phyloP scores from a whole-genome alignment of 2,113 vertebrate species.

The Grammomys surdaster region DNA sequence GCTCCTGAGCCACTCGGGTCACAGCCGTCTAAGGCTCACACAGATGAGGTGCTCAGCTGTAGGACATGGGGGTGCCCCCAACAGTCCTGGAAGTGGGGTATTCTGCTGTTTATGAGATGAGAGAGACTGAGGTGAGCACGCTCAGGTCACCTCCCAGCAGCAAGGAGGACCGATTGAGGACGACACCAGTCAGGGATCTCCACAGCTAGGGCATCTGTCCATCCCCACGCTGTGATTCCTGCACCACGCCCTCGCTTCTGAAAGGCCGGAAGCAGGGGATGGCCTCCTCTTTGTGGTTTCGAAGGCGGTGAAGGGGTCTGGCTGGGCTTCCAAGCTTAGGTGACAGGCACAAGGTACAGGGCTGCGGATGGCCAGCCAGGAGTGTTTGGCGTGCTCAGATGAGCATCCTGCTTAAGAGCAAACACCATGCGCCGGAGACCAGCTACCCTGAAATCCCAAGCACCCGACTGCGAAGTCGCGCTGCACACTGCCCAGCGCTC shows the following conservation, averaged over 20 bases:
- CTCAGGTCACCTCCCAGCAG: not conserved
- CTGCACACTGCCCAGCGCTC: not conserved
- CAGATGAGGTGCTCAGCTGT: not conserved
- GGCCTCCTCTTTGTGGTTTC: not conserved
- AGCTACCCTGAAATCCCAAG: not conserved
- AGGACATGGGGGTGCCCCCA: not conserved
- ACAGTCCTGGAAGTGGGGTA: not conserved
- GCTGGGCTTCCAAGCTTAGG: not conserved
- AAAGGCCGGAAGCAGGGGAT: not conserved
- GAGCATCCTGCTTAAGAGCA: not conserved
- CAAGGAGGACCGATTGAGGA: not conserved
- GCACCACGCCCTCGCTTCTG: not conserved
- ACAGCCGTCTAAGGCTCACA: not conserved
- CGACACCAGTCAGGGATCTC: not conserved
- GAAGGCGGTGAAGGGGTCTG: not conserved
- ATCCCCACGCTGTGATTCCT: not conserved
- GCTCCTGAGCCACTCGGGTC: too few species aligned
- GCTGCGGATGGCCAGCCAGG: not conserved
- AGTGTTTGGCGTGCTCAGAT: not conserved
- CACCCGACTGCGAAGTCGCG: rapidly evolving
- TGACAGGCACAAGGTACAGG: rapidly evolving
- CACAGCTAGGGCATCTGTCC: rapidly evolving
- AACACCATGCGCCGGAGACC: not conserved
- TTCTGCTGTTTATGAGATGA: not conserved
- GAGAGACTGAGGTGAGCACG: not conserved